Evolutionary conservation across 2,888 invertebrate species (phyloP), one percentile per base, ranked within the genome.

Genomic region (Mesochorus sp.): DNA sequence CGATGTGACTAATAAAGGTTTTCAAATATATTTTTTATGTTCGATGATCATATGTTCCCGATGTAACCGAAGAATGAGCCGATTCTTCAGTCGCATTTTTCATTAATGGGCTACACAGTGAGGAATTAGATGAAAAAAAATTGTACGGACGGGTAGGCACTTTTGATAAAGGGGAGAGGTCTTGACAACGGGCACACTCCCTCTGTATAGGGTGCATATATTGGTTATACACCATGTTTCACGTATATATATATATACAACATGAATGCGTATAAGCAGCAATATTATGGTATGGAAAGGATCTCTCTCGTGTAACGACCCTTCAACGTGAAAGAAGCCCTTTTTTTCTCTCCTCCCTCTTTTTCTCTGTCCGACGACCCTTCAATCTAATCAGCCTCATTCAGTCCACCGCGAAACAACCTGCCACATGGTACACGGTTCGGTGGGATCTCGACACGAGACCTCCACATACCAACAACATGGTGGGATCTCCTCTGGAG

Each of bases 301-400:
- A 74, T 64, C 74, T 44, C 44, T 74, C 78, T 74, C 84, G 76
- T 80, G 87, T 83, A 84, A 73, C 84, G 87, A 86, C 86, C 87
- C 87, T 87, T 86, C 81, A 71, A 59, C 77, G 80, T 80, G 76
- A 80, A 84, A 83, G 82, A 81, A 83, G 81, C 82, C 81, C 77
- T 75, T 74, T 68, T 72, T 66, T 66, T 47, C 70, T 31, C 34
- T 31, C 19, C 21, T 61, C 28, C 62, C 62, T 61, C 34, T 44
- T 10, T 61, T 14, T 68, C 37, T 49, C 61, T 71, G 49, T 61
- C 39, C 61, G 75, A 68, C 72, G 76, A 83, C 87, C 86, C 88
- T 88, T 87, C 85, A 82, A 87, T 86, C 86, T 88, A 88, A 88
- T 88, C 87, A 88, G 87, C 84, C 83, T 87, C 86, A 87, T 88